Conservation (phyloP, 2,797 vertebrate species). For the Darevskia mixta region DNA sequence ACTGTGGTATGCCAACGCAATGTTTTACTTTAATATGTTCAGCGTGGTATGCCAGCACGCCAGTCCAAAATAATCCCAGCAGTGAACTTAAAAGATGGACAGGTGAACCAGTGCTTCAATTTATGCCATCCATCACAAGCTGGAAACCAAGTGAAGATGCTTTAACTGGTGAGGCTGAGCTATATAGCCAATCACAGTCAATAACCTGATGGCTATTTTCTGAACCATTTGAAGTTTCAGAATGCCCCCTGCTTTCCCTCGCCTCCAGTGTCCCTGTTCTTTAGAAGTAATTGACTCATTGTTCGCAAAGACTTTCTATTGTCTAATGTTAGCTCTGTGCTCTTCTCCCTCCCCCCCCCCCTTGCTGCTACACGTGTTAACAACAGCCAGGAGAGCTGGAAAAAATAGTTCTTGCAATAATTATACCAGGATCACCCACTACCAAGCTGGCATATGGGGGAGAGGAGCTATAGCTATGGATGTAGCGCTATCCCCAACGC, state of each 20-base stretch:
- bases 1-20: too few species aligned
- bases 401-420: conserved; percentile 46
- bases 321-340: conserved; percentile 30
- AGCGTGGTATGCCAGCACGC: too few species aligned
- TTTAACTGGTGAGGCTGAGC: not conserved
- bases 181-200: not conserved
- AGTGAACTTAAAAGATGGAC: not conserved
- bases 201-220: not conserved
- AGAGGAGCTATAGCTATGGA: conserved; percentile 25
- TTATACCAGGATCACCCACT: conserved; percentile 50
- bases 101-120: too few species aligned
- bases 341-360: too few species aligned
- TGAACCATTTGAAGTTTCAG: not conserved
- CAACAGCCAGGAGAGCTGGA: conserved; percentile 43
- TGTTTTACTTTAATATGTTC: too few species aligned
- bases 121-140: not conserved
- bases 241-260: not conserved
- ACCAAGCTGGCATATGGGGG: conserved; percentile 42
- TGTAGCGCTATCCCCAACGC: conserved; percentile 31
- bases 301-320: conserved; percentile 45
- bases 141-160: not conserved
- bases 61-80: too few species aligned
- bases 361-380: conserved; percentile 52
- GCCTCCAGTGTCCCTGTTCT: conserved; percentile 22
- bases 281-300: conserved; percentile 46